Evolutionary conservation across 2,888 invertebrate species (phyloP), one percentile per base, ranked within the genome.

Genomic region (Itoplectis maculator): DNA sequence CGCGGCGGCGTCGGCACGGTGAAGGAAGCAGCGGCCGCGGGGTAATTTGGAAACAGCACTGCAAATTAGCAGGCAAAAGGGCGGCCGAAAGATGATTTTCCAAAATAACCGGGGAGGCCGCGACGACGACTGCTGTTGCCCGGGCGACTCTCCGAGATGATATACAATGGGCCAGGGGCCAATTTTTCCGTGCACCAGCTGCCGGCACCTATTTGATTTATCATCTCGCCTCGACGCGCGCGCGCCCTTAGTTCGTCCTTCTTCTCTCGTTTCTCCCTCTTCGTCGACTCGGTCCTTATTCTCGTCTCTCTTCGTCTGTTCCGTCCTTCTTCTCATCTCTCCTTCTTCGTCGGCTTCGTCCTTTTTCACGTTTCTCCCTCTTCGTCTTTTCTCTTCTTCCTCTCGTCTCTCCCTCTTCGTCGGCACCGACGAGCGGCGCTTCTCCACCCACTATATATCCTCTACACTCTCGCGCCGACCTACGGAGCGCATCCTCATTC

Each of bases 131-230:
- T 54, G 61, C 23, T 63, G 70, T 61, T 65, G 59, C 49, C 23
- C 40, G 65, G 66, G 88, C 88, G 88, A 87, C 85, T 18, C 42
- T 18, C 29, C 15, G 49, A 69, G 69, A 68, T 15, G 40, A 75
- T 47, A 75, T 47, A 75, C 61, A 68, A 82, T 79, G 66, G 79
- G 61, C 66, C 47, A 29, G 85, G 85, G 88, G 86, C 82, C 89
- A 90, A 90, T 92, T 91, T 85, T 91, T 89, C 91, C 91, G 90
- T 84, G 88, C 84, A 90, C 91, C 92, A 92, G 91, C 91, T 92
- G 92, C 90, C 86, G 88, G 89, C 88, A 87, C 88, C 89, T 89
- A 89, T 89, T 90, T 89, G 90, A 92, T 91, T 92, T 91, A 92
- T 91, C 89, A 89, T 89, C 89, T 88, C 86, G 85, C 86, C 85